Base-by-base conservation (phyloP, 2,888 invertebrate genomes). In the Parnassius smintheus region DNA sequence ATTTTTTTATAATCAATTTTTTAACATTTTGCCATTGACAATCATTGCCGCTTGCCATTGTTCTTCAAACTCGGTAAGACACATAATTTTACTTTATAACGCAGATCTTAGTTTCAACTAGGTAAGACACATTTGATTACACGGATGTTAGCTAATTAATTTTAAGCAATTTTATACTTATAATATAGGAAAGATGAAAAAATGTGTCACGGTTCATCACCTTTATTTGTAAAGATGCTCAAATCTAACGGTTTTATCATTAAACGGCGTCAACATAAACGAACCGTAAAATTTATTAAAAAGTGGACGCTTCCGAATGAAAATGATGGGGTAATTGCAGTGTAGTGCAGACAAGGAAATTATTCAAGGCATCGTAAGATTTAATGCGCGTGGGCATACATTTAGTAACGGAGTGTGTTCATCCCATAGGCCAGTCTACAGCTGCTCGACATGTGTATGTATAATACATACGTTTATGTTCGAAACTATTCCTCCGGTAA, bases 241-340 rank as follows among this genome's bases (percentile, higher is more conserved):
- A 80, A 81, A 82, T 74, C 77, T 78, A 83, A 85, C 85, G 81
- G 84, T 81, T 81, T 81, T 81, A 81, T 75, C 78, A 85, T 86
- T 83, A 86, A 72, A 72, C 75, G 78, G 80, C 77, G 78, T 83
- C 77, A 74, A 70, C 71, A 78, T 77, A 83, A 85, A 85, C 80
- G 82, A 82, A 83, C 84, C 84, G 85, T 84, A 82, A 84, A 86
- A 86, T 86, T 84, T 81, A 87, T 86, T 86, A 83, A 84, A 73
- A 75, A 78, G 79, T 76, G 73, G 75, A 76, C 75, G 83, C 86
- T 86, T 80, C 85, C 77, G 83, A 78, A 80, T 72, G 72, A 72
- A 75, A 80, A 76, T 75, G 72, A 72, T 73, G 62, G 72, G 74
- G 70, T 72, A 71, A 72, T 70, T 66, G 65, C 68, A 64, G 57